Conservation (phyloP, 2,888 invertebrate species). For the Stenodema calcarata region DNA sequence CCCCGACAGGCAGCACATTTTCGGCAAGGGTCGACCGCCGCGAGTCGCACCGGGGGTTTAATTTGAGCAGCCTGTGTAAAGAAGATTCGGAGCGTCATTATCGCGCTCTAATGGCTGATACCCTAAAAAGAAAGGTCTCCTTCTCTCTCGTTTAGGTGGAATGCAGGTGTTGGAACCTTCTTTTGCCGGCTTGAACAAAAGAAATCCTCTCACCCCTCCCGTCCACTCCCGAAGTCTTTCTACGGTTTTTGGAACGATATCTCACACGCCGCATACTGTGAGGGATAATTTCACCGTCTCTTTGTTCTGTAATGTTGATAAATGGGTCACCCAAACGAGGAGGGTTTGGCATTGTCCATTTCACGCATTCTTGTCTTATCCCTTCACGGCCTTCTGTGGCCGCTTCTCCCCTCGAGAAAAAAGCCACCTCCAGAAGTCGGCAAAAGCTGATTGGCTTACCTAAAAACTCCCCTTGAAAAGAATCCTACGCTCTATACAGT, state of each 20-base stretch:
- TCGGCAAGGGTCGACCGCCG: background rate
- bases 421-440: background rate
- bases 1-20: background rate
- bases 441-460: background rate
- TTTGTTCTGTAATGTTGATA: conserved; percentile 36
- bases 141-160: conserved; percentile 7
- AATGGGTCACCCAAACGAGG: background rate
- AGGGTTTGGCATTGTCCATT: conserved; percentile 23
- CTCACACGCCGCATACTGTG: conserved; percentile 19
- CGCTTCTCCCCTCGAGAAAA: background rate
- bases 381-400: background rate
- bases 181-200: conserved; percentile 27
- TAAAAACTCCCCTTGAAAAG: background rate
- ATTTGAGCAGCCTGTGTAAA: conserved; percentile 19
- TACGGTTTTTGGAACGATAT: conserved; percentile 8
- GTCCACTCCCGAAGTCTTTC: background rate
- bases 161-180: conserved; percentile 18
- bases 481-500: too few species aligned
- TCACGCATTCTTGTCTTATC: conserved; percentile 19
- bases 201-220: background rate
- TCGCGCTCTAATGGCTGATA: conserved; percentile 19
- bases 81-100: conserved; percentile 15
- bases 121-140: background rate
- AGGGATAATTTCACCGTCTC: conserved; percentile 19
- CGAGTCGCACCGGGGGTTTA: conserved; percentile 5